phyloP scores from a whole-genome alignment of 2,113 vertebrate genomes.

The Prionailurus bengalensis region DNA sequence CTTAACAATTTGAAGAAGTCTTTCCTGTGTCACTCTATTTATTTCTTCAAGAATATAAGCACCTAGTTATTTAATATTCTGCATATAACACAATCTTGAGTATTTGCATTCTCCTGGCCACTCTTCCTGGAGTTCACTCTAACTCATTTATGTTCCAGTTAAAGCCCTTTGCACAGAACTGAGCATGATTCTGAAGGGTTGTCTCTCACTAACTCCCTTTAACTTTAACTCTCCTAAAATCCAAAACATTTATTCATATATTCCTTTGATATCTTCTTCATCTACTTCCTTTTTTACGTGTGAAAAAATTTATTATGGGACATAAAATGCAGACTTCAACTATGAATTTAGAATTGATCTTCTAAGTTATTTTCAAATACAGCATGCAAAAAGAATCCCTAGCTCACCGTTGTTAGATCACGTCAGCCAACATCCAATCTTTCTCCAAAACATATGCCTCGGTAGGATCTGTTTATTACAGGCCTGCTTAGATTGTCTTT shows the following conservation, averaged over 20 bases:
- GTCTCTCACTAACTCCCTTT: not conserved
- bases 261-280: not conserved
- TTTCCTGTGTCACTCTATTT: not conserved
- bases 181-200: not conserved
- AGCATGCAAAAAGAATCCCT: not conserved
- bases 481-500: not conserved
- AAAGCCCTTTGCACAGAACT: not conserved
- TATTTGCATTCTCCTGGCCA: not conserved
- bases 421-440: not conserved
- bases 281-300: not conserved
- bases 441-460: not conserved
- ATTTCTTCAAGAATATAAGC: not conserved
- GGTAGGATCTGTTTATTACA: not conserved
- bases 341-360: constrained; percentile 53
- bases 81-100: not conserved
- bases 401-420: not conserved
- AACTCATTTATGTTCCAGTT: not conserved
- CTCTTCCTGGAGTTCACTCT: not conserved
- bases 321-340: constrained; percentile 52
- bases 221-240: not conserved
- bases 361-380: not conserved
- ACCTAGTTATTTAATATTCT: not conserved
- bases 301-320: constrained; percentile 56
- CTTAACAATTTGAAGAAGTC: not conserved
- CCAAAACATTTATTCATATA: not conserved